Evolutionary conservation across 2,888 invertebrate genomes (phyloP).

Genomic region (Iselma pallidipennis): DNA sequence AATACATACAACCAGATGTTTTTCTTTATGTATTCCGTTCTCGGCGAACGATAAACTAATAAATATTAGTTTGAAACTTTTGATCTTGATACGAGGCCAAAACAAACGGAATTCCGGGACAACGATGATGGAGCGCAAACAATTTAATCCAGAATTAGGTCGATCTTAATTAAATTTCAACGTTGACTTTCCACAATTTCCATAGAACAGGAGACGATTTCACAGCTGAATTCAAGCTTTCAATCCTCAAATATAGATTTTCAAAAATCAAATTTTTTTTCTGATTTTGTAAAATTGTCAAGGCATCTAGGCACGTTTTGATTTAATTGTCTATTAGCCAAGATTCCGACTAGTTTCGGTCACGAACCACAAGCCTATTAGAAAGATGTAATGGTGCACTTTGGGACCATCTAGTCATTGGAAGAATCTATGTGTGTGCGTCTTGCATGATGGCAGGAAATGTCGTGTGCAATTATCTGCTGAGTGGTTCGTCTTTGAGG

Average conservation of each 20-base stretch:
- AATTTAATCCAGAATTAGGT: constrained; percentile 15
- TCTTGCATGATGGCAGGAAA: constrained; percentile 40
- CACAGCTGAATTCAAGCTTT: no score
- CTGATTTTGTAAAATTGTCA: no score
- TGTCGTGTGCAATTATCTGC: constrained; percentile 44
- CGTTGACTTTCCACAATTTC: neutral
- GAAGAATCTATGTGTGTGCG: constrained; percentile 40
- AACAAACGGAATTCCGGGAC: constrained; percentile 11
- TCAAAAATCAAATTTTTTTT: no score
- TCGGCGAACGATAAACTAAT: constrained; percentile 10
- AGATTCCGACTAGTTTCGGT: constrained; percentile 42
- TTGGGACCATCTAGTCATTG: constrained; percentile 39
- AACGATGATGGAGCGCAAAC: constrained; percentile 6
- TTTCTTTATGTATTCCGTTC: constrained; percentile 18
- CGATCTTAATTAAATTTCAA: constrained; percentile 1
- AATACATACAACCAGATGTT: constrained; percentile 13
- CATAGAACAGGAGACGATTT: neutral
- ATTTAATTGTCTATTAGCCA: constrained; percentile 46
- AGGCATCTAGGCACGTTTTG: no score
- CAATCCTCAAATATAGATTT: no score
- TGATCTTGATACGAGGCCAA: constrained; percentile 17
- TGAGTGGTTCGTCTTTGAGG: constrained; percentile 37
- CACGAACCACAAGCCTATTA: constrained; percentile 45
- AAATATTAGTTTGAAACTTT: constrained; percentile 19
- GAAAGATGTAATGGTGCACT: constrained; percentile 46